These are phyloP conservation scores for Anarhynchus alexandrinus DNA, from an alignment of 2,113 vertebrate genomes.

Conservation along the genomic window DNA sequence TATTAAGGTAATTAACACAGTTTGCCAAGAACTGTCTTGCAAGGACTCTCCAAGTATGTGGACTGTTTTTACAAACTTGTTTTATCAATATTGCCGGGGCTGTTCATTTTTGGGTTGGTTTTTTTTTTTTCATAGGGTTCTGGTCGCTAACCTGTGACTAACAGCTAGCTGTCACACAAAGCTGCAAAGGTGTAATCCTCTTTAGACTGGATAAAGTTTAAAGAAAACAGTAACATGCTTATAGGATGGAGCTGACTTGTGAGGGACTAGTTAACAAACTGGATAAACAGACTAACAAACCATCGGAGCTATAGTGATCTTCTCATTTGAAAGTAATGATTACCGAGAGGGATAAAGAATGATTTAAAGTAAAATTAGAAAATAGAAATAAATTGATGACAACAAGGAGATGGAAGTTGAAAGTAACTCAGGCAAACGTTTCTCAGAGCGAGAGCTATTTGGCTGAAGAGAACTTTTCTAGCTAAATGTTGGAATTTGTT, in stretches of 20 bases:
- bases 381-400: not conserved
- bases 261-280: not conserved
- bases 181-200: not conserved
- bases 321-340: not conserved
- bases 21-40: not conserved
- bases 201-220: not conserved
- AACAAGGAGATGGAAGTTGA: not conserved
- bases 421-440: not conserved
- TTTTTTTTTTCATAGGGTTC: not conserved
- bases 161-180: not conserved
- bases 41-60: not conserved
- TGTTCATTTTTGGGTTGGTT: not conserved
- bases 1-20: not conserved
- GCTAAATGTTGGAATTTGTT: not conserved
- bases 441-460: not conserved
- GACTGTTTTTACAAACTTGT: not conserved
- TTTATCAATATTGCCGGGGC: not conserved
- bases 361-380: not conserved
- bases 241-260: not conserved
- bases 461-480: not conserved
- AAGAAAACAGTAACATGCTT: not conserved
- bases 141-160: not conserved
- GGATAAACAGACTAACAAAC: not conserved
- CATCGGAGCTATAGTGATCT: not conserved
- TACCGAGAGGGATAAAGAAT: not conserved